Base-by-base conservation (phyloP, 35 echinoderm and acorn worm genomes). In the Apostichopus parvimensis region DNA sequence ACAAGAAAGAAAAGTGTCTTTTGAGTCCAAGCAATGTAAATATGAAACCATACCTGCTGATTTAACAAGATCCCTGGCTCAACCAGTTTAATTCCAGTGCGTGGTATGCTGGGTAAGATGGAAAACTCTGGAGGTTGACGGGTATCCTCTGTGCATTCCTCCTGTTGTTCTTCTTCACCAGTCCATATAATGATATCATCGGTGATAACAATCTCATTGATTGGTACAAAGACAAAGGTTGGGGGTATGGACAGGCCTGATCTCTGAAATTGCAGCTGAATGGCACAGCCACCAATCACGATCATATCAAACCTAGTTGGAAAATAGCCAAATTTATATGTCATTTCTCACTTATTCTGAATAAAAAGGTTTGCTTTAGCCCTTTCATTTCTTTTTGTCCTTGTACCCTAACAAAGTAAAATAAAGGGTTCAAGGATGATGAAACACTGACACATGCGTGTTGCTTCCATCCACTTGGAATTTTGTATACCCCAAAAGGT, bases 231-330 rank as follows among this genome's bases (percentile, higher is more conserved):
- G 80, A 93, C 72, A 13, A 79, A 57, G 18, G 86, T 26, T 24
- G 84, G 65, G 54, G 93, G 60, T 1, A 86, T 91, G 77, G 83
- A 70, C 56, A 95, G 90, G 54, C 91, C 93, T 53, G 92, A 77
- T 15, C 95, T 83, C 28, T 89, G 78, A 79, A 99, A 96, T 64
- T 87, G 72, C 8, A 99, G 95, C 14, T 78, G 62, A 57, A 99
- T 88, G 21, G 90, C 79, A 6, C 93, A 93, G 28, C 97, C 93
- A 76, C 97, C 97, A 53, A 58, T 53, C 10, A 99, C 92, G 34
- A 99, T 70, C 73, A 99, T 77, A 79, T 99, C 97, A 92, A 94
- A 99, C 95, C 97, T 99, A 28, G 71, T 20, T 75, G 15, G 15
- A 23, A 54, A 64, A 87, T 60, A 88, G 34, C 34, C 34, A 45